phyloP scores from a whole-genome alignment of 2,888 invertebrate species.

The Drosophila paracracens region DNA sequence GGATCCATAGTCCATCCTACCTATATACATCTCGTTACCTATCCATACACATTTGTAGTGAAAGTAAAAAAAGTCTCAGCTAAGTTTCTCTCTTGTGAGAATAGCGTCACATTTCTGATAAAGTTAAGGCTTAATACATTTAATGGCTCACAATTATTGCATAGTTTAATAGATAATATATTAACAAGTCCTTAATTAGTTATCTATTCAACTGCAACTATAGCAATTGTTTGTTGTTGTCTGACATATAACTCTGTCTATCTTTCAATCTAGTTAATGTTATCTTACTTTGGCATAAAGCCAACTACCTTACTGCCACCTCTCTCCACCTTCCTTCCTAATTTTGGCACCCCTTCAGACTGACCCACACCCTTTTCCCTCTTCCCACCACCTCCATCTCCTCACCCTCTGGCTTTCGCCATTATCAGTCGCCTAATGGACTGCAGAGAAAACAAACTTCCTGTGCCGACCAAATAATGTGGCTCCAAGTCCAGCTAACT shows the following conservation, averaged over 20 bases:
- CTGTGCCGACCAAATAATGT: slow-evolving; percentile 59
- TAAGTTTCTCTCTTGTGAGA: background rate
- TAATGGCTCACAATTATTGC: background rate
- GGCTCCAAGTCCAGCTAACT: slow-evolving; percentile 6
- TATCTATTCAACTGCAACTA: background rate
- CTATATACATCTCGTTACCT: background rate
- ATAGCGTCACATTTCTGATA: background rate
- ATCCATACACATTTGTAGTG: background rate
- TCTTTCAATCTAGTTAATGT: background rate
- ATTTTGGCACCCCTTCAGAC: background rate
- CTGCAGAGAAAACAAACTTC: slow-evolving; percentile 59
- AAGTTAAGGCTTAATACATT: no score
- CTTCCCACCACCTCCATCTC: background rate
- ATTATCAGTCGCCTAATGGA: slow-evolving; percentile 66
- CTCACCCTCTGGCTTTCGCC: background rate
- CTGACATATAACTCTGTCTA: background rate
- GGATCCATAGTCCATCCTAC: background rate
- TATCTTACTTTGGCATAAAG: background rate
- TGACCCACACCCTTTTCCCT: background rate
- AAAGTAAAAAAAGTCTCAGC: no score
- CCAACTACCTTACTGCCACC: background rate
- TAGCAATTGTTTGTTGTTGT: background rate
- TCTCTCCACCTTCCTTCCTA: no score
- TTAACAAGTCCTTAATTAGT: background rate
- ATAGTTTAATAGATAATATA: background rate